phyloP scores from a whole-genome alignment of 1,140 invertebrate genomes.

The Procambarus clarkii region DNA sequence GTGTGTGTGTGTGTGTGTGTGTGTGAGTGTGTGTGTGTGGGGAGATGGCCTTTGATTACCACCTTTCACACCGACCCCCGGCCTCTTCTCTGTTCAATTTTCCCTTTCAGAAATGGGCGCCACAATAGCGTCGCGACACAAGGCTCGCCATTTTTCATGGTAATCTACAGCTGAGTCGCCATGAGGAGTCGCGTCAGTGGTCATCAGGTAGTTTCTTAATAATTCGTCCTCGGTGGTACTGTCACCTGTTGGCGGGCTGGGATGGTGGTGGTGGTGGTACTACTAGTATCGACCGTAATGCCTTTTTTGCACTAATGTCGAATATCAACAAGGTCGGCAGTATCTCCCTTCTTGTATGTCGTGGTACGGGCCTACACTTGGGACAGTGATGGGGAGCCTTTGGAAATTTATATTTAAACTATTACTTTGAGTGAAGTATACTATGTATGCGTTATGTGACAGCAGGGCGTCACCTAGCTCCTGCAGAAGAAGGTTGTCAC shows the following conservation, averaged over 20 bases:
- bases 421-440: too few species aligned
- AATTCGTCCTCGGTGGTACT: not conserved
- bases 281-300: too few species aligned
- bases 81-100: conserved; percentile 23
- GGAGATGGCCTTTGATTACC: not conserved
- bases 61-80: not conserved
- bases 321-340: too few species aligned
- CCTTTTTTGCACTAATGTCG: too few species aligned
- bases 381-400: too few species aligned
- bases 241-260: not conserved
- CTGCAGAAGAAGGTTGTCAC: too few species aligned
- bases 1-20: conserved; percentile 1
- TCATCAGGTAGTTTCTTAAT: not conserved
- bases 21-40: not conserved
- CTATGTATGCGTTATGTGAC: too few species aligned
- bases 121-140: conserved; percentile 2
- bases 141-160: conserved; percentile 31
- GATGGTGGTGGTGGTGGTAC: not conserved
- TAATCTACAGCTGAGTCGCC: not conserved
- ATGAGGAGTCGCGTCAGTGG: not conserved
- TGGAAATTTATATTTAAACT: too few species aligned
- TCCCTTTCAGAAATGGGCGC: not conserved
- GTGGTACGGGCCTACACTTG: too few species aligned
- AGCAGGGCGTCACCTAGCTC: too few species aligned
- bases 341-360: too few species aligned